Conservation (phyloP, 2,113 vertebrate species). For the Seriola aureovittata region DNA sequence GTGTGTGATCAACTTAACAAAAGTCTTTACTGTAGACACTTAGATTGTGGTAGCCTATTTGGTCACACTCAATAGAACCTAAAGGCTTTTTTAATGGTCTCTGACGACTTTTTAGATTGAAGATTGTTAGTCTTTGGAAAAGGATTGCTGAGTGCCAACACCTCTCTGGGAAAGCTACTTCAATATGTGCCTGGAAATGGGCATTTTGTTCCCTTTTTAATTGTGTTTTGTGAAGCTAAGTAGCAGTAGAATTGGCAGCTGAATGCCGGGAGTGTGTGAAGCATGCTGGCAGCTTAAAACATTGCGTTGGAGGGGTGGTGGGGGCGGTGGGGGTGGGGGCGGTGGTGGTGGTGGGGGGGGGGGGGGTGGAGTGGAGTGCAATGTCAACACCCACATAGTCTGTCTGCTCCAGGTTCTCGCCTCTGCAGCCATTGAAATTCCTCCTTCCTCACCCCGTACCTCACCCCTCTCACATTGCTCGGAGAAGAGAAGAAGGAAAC, state of each 20-base stretch:
- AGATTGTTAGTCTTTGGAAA: conserved; percentile 76
- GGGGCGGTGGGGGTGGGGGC: conserved; percentile 18
- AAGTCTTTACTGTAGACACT: conserved; percentile 66
- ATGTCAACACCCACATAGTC: conserved; percentile 67
- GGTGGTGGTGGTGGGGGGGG: not conserved
- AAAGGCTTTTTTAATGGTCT: conserved; percentile 77
- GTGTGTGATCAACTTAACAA: conserved; percentile 66
- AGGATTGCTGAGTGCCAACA: conserved; percentile 58
- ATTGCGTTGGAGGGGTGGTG: conserved; percentile 35
- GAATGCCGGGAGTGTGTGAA: conserved; percentile 56
- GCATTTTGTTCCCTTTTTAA: conserved; percentile 61
- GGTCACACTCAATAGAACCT: conserved; percentile 81
- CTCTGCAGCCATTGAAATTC: conserved; percentile 33
- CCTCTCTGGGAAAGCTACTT: conserved; percentile 56
- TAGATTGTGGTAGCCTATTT: conserved; percentile 67
- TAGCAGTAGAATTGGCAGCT: conserved; percentile 56
- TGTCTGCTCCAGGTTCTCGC: conserved; percentile 37
- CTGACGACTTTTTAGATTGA: conserved; percentile 73
- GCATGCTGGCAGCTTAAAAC: conserved; percentile 55
- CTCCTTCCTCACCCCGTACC: conserved; percentile 14
- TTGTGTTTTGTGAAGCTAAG: conserved; percentile 58
- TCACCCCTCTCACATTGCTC: conserved; percentile 39
- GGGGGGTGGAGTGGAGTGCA: conserved; percentile 1
- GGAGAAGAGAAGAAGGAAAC: conserved; percentile 32
- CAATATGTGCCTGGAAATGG: conserved; percentile 60